Base-by-base conservation (phyloP, 2,888 invertebrate species). In the Ochlodes sylvanus region DNA sequence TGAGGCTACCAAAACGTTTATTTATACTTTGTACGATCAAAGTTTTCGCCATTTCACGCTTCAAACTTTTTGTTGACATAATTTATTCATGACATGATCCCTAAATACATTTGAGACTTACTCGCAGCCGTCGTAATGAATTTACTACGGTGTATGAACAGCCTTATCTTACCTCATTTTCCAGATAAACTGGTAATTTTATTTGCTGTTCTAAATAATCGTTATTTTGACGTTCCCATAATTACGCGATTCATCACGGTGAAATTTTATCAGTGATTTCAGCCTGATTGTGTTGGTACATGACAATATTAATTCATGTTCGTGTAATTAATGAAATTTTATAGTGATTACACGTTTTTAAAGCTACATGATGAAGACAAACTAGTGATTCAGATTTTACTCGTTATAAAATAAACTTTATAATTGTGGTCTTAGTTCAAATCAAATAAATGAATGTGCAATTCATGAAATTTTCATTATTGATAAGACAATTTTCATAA, bases 51-150 rank as follows among this genome's bases (percentile, higher is more conserved):
- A 90, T 92, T 91, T 88, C 83, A 89, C 89, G 90, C 90, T 87
- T 89, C 87, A 88, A 92, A 92, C 88, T 91, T 92, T 88, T 79
- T 83, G 84, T 85, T 88, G 83, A 84, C 86, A 75, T 89, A 92
- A 92, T 92, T 90, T 93, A 93, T 92, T 92, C 92, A 93, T 93
- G 87, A 84, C 89, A 80, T 88, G 91, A 90, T 90, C 92, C 90
- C 90, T 92, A 90, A 91, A 92, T 92, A 91, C 89, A 91, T 91
- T 90, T 86, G 89, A 89, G 90, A 87, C 85, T 91, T 91, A 91
- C 88, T 90, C 50, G 19, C 2, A 50, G 50, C 19, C 19, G 90
- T 92, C 84, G 87, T 92, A 92, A 92, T 92, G 90, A 92, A 92
- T 91, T 91, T 90, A 89, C 92, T 90, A 91, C 85, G 86, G 88